Evolutionary conservation across 2,113 vertebrate genomes (phyloP).

Genomic region (Crotalus tigris): DNA sequence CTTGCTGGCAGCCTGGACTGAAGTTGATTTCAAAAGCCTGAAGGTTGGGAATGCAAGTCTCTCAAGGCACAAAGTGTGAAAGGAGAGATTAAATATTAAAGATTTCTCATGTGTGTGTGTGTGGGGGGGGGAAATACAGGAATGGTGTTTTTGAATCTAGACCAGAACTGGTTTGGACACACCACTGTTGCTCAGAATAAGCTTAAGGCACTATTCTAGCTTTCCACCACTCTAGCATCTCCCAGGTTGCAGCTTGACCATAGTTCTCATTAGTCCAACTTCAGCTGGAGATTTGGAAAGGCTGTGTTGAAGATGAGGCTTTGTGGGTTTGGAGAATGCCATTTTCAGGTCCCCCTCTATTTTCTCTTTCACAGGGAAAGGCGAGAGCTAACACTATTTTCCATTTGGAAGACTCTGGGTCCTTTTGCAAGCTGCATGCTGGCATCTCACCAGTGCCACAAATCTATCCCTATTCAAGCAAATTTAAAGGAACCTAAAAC

Average conservation of each 20-base stretch:
- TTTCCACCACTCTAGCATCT: not conserved
- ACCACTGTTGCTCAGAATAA: not conserved
- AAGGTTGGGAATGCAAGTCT: not conserved
- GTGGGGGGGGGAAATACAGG: not conserved
- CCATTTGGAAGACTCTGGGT: not conserved
- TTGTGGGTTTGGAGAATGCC: not conserved
- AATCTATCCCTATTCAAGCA: not conserved
- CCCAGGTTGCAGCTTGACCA: not conserved
- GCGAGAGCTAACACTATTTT: not conserved
- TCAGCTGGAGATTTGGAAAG: not conserved
- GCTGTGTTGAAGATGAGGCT: not conserved
- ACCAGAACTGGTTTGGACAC: not conserved
- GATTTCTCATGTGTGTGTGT: not conserved
- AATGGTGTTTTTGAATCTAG: not conserved
- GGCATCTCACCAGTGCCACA: not conserved
- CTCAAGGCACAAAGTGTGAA: not conserved
- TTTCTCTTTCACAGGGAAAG: not conserved
- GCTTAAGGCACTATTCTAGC: not conserved
- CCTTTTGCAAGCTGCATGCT: not conserved
- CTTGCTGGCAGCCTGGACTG: not conserved
- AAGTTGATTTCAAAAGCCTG: not conserved
- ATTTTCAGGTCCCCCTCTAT: not conserved
- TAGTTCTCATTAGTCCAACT: not conserved
- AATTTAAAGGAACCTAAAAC: not conserved
- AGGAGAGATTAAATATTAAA: not conserved